Evolutionary conservation across 2,113 vertebrate genomes (phyloP).

Genomic region (Megaleporinus macrocephalus): DNA sequence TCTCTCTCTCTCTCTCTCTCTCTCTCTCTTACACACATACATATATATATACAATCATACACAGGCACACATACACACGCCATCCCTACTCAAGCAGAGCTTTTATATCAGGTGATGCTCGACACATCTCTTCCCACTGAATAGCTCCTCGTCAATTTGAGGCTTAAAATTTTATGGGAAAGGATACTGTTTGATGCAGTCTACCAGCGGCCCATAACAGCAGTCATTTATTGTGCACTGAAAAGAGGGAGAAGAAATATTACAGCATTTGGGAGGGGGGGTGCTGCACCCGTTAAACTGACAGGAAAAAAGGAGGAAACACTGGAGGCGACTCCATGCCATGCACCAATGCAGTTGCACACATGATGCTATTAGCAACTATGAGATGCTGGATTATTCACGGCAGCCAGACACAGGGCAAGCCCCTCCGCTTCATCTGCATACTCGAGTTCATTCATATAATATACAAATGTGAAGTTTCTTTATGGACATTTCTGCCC

Average conservation of each 20-base stretch:
- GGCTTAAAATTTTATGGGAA: constrained; percentile 95
- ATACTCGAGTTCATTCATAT: no score
- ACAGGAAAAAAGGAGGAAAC: constrained; percentile 61
- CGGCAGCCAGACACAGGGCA: not conserved
- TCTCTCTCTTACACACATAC: not conserved
- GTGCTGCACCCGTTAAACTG: constrained; percentile 49
- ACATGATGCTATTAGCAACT: constrained; percentile 67
- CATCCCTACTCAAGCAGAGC: constrained; percentile 83
- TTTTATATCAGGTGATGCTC: constrained; percentile 93
- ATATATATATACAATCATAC: constrained; percentile 11
- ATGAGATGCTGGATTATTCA: constrained; percentile 27
- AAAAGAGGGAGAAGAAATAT: constrained; percentile 74
- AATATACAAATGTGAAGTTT: no score
- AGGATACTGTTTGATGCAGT: constrained; percentile 99
- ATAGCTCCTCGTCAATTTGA: constrained; percentile 89
- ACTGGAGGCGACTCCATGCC: constrained; percentile 56
- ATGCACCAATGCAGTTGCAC: constrained; percentile 62
- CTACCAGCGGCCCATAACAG: constrained; percentile 99
- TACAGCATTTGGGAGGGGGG: constrained; percentile 58
- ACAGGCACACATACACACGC: constrained; percentile 1
- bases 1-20: not conserved
- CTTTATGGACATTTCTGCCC: no score
- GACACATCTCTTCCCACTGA: constrained; percentile 88
- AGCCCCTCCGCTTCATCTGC: not conserved
- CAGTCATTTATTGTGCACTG: constrained; percentile 99